Percentiles rank a stretch among this genome's conserved stretches.
Evolutionary conservation across 2,113 vertebrate species (phyloP).

Genomic region (Bubalus kerabau): DNA sequence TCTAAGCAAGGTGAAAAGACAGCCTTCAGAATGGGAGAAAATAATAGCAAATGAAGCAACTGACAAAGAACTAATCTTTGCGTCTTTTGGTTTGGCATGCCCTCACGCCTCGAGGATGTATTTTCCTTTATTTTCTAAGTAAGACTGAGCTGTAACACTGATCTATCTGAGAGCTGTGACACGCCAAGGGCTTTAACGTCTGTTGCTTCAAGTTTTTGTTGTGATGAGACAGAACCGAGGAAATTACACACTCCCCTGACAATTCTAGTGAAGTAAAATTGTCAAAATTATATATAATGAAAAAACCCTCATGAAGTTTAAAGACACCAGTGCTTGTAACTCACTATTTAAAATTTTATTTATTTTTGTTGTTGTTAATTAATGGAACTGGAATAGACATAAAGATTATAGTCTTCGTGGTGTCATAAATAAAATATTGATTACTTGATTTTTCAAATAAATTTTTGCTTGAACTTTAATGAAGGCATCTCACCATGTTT

Average conservation of each 20-base stretch:
- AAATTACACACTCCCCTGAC: background rate
- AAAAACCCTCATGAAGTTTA: background rate
- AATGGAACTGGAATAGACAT: background rate
- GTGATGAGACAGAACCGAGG: background rate
- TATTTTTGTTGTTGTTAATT: background rate
- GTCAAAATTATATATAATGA: background rate
- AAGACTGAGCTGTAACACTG: background rate
- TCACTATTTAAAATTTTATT: background rate
- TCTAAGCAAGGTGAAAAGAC: too few species aligned
- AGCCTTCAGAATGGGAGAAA: too few species aligned
- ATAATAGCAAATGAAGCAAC: too few species aligned
- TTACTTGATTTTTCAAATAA: background rate
- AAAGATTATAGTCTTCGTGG: background rate
- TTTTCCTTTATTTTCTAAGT: background rate
- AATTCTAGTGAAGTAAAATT: background rate
- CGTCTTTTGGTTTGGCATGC: fast-evolving
- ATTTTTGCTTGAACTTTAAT: background rate
- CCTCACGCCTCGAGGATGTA: background rate
- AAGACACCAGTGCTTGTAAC: background rate
- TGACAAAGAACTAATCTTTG: too few species aligned
- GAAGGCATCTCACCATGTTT: background rate
- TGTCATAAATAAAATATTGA: background rate
- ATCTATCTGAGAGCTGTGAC: background rate
- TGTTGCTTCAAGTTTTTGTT: background rate
- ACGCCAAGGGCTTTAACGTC: background rate